Evolutionary conservation across 2,888 invertebrate genomes (phyloP).

Genomic region (Philonicus albiceps): DNA sequence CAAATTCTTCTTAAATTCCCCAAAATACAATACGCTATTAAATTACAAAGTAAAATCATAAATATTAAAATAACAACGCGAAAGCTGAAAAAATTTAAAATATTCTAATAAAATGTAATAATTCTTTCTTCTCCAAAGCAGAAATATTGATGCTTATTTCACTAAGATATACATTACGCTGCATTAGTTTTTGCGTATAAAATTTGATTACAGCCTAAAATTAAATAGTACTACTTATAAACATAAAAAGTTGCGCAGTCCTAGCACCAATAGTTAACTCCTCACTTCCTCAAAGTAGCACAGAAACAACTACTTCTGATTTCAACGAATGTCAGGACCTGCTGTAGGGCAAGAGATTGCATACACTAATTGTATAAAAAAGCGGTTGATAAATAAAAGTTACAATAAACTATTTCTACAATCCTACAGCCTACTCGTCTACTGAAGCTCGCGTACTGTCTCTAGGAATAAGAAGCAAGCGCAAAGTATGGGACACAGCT

Average conservation of each 20-base stretch:
- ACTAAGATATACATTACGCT: neutral
- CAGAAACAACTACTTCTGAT: neutral
- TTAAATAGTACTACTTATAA: neutral
- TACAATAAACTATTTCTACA: neutral
- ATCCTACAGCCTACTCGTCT: slow-evolving; percentile 1
- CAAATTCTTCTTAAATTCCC: no score
- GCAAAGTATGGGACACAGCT: neutral
- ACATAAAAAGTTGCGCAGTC: no score
- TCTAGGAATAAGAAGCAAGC: neutral
- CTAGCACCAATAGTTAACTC: neutral
- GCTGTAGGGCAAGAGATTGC: neutral
- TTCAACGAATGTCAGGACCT: neutral
- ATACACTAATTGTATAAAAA: neutral
- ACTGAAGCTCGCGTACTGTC: neutral
- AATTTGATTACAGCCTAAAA: neutral
- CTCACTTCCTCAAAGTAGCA: neutral
- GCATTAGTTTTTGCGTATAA: neutral
- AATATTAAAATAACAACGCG: no score
- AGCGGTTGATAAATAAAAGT: neutral
- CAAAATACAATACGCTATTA: no score
- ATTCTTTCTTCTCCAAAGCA: neutral
- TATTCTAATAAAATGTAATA: no score
- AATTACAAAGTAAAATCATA: no score
- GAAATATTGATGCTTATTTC: neutral
- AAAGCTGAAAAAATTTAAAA: no score